A percentile compares a stretch with the other conserved stretches of the same genome.
Conservation (phyloP, 2,888 invertebrate genomes). For the Agriopis leucophaearia region DNA sequence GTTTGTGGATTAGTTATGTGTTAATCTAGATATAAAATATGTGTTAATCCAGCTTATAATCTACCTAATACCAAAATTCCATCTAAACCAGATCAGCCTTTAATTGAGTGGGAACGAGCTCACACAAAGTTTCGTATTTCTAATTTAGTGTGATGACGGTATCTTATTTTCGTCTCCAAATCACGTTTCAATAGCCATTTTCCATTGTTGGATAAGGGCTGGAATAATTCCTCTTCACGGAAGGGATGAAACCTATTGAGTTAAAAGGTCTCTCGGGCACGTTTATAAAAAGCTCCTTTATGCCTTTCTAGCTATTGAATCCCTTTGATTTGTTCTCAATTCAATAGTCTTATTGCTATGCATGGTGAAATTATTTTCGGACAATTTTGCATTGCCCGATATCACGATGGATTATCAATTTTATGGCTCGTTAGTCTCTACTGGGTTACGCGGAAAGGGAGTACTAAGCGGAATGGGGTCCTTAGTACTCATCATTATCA, state of each 20-base stretch:
- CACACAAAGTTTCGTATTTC: too few species aligned
- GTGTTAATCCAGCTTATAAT: too few species aligned
- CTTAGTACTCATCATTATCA: too few species aligned
- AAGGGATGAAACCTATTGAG: constrained; percentile 17
- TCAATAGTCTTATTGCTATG: constrained; percentile 10
- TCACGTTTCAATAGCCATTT: constrained; percentile 15
- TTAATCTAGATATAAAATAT: too few species aligned
- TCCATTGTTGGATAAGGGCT: constrained; percentile 15
- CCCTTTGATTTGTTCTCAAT: constrained; percentile 10
- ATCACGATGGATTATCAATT: constrained; percentile 14
- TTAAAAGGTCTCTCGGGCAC: constrained; percentile 20
- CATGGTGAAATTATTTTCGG: constrained; percentile 13
- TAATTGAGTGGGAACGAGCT: too few species aligned
- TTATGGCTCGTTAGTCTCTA: background rate
- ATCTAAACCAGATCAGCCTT: too few species aligned
- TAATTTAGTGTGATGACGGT: too few species aligned
- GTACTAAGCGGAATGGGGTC: too few species aligned
- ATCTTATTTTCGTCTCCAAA: constrained; percentile 12
- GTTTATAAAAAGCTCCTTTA: constrained; percentile 27
- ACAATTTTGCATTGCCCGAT: background rate
- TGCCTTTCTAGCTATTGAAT: constrained; percentile 4
- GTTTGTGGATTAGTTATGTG: too few species aligned
- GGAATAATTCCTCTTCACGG: constrained; percentile 20
- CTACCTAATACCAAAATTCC: too few species aligned
- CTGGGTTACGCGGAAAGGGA: too few species aligned